Percentiles rank a stretch among this genome's conserved stretches.
These are phyloP conservation scores for Muscidifurax raptorellus DNA, from an alignment of 1,140 invertebrate species.

Conservation along the genomic window DNA sequence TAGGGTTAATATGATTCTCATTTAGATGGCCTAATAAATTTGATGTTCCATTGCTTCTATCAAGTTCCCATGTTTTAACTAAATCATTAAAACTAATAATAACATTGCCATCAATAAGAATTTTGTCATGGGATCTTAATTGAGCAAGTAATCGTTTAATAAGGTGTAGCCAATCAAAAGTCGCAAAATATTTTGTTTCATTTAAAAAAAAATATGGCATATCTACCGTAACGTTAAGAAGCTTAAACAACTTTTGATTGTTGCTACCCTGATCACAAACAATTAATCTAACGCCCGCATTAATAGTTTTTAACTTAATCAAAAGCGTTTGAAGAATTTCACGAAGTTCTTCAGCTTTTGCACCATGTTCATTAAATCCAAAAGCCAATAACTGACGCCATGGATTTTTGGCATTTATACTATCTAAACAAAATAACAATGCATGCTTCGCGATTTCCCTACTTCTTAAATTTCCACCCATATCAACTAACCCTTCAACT, in stretches of 20 bases:
- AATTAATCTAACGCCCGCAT: background rate
- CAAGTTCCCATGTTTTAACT: constrained; percentile 49
- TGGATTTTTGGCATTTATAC: constrained; percentile 53
- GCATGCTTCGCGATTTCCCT: constrained; percentile 47
- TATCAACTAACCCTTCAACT: constrained; percentile 55
- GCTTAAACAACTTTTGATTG: constrained; percentile 7
- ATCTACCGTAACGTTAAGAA: background rate
- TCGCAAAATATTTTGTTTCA: background rate
- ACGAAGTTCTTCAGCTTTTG: background rate
- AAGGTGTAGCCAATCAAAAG: constrained; percentile 55
- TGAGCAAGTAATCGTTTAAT: constrained; percentile 51
- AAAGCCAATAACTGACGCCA: constrained; percentile 54
- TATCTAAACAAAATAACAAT: constrained; percentile 50
- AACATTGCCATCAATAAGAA: constrained; percentile 43
- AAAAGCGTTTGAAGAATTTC: background rate
- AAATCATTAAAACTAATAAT: constrained; percentile 56
- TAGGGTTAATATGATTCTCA: constrained; percentile 54
- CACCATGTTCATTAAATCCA: constrained; percentile 39
- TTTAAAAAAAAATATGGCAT: background rate
- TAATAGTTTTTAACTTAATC: background rate
- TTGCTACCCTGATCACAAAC: constrained; percentile 5
- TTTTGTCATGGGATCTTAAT: constrained; percentile 41
- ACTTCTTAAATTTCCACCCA: too few species aligned
- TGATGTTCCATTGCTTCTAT: constrained; percentile 40
- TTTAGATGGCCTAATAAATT: constrained; percentile 56